These are phyloP conservation scores for Ephestia elutella DNA, from an alignment of 1,140 invertebrate genomes.

Conservation along the genomic window DNA sequence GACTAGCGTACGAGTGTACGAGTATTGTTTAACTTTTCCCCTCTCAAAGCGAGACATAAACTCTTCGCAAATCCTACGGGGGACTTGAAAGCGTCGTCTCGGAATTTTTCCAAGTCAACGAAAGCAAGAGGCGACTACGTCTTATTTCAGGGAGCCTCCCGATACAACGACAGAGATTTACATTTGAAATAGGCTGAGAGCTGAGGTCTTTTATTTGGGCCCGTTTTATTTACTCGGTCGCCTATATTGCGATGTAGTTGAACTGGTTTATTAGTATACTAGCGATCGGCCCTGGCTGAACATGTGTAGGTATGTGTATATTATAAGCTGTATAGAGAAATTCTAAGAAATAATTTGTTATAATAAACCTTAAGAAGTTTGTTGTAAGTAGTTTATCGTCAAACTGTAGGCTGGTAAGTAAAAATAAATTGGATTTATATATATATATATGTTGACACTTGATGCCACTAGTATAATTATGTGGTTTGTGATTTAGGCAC, in stretches of 20 bases:
- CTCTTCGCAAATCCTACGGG: conserved; percentile 43
- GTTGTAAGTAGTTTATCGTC: no score
- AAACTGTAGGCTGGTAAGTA: no score
- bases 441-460: no score
- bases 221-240: conserved; percentile 35
- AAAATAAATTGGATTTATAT: no score
- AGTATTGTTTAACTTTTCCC: conserved; percentile 43
- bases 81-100: conserved; percentile 38
- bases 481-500: no score
- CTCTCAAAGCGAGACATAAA: conserved; percentile 38
- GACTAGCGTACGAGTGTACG: conserved; percentile 5
- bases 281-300: not conserved
- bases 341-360: no score
- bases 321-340: no score
- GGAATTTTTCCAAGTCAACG: conserved; percentile 53
- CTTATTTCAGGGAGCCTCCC: conserved; percentile 54
- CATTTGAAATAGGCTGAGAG: conserved; percentile 57
- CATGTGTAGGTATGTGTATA: no score
- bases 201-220: conserved; percentile 33
- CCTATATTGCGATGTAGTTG: not conserved
- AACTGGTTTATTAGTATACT: not conserved
- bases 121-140: conserved; percentile 47
- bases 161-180: conserved; percentile 60
- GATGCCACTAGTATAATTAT: no score
- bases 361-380: no score